Evolutionary conservation across 2,113 vertebrate genomes (phyloP).

Genomic region (Gila orcuttii): DNA sequence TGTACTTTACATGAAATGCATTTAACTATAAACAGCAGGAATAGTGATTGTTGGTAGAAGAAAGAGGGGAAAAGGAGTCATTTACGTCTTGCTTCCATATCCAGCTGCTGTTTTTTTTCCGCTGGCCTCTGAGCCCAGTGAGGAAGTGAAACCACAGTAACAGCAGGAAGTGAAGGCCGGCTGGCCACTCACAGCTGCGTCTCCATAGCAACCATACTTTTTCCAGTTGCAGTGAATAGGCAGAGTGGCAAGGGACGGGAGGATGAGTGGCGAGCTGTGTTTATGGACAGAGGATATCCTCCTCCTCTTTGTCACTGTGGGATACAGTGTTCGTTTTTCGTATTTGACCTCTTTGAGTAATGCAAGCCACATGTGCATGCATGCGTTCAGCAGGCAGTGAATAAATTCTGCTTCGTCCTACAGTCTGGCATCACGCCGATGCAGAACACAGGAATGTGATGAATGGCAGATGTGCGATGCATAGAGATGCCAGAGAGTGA

Average conservation of each 20-base stretch:
- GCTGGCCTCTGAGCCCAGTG: constrained; percentile 53
- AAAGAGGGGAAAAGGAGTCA: constrained; percentile 57
- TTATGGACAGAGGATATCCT: neutral
- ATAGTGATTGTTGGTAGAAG: neutral
- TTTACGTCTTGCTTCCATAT: constrained; percentile 47
- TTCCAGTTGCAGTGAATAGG: constrained; percentile 19
- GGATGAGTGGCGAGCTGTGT: neutral
- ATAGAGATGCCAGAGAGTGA: neutral
- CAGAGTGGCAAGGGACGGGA: neutral
- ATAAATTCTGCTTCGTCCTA: constrained; percentile 7
- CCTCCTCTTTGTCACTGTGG: neutral
- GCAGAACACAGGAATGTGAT: constrained; percentile 6
- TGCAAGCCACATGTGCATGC: neutral
- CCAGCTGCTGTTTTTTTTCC: constrained; percentile 63
- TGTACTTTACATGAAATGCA: neutral
- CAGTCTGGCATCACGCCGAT: neutral
- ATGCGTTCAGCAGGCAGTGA: neutral
- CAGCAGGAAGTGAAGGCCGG: constrained; percentile 65
- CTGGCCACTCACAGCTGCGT: constrained; percentile 59
- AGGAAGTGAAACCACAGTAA: constrained; percentile 72
- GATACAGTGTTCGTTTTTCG: neutral
- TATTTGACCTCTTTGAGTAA: neutral
- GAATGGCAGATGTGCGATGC: constrained; percentile 42
- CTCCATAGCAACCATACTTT: constrained; percentile 42
- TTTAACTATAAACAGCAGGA: neutral